Conservation (phyloP, 2,797 vertebrate species). For the Oophaga sylvatica region DNA sequence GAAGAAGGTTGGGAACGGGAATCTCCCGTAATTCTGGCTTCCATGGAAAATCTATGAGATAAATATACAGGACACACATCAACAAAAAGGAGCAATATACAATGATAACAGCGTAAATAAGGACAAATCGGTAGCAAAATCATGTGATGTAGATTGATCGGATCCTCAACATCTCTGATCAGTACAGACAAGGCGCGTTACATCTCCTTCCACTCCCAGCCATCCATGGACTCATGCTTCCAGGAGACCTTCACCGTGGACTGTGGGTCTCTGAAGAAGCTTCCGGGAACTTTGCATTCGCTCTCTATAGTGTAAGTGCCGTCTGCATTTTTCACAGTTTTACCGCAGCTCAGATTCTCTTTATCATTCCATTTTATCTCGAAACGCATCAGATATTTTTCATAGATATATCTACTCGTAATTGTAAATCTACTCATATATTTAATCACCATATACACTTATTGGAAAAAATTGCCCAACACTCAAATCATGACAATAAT, state of each 20-base stretch:
- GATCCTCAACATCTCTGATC: background rate
- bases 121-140: background rate
- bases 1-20: conserved; percentile 29
- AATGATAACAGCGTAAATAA: background rate
- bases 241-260: conserved; percentile 36
- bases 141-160: too few relatives aligned
- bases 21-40: conserved; percentile 38
- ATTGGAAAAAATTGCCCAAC: too few relatives aligned
- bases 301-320: background rate
- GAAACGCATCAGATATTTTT: too few relatives aligned
- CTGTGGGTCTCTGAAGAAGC: conserved; percentile 12
- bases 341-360: background rate
- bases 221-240: conserved; percentile 48
- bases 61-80: background rate
- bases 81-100: background rate
- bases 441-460: too few relatives aligned
- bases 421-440: too few relatives aligned
- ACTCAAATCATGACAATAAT: too few relatives aligned
- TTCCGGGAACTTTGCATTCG: conserved; percentile 27
- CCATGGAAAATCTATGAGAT: conserved; percentile 41
- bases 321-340: background rate
- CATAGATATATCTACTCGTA: too few relatives aligned
- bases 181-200: background rate
- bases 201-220: conserved; percentile 20
- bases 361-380: conserved; percentile 37